These are phyloP conservation scores for Acropora tenuis DNA, from an alignment of 64 coral and sea anemone species.

Conservation along the genomic window DNA sequence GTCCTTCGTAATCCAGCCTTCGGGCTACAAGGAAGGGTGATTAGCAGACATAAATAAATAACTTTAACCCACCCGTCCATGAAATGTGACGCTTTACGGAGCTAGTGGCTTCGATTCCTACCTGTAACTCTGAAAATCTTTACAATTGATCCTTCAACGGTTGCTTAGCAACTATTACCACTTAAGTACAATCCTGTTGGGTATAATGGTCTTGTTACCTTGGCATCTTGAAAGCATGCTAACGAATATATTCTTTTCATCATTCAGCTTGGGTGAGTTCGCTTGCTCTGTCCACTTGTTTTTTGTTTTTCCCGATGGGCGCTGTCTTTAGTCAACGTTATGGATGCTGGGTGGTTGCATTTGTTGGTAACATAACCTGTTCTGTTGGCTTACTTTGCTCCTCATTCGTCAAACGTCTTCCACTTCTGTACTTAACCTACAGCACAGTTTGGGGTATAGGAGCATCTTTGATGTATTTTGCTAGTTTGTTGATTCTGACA, in stretches of 20 bases:
- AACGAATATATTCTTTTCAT: not conserved
- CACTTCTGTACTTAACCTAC: conserved; percentile 83
- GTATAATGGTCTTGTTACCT: no score
- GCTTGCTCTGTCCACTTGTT: conserved; percentile 63
- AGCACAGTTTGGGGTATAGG: conserved; percentile 77
- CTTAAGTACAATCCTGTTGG: no score
- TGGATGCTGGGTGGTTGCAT: conserved; percentile 68
- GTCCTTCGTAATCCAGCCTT: no score
- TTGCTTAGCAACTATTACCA: no score
- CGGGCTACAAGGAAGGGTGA: no score
- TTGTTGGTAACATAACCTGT: conserved; percentile 63
- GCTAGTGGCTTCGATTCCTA: no score
- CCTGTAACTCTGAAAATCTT: no score
- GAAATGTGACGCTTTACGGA: no score
- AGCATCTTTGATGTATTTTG: conserved; percentile 66
- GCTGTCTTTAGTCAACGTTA: conserved; percentile 62
- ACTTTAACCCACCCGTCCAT: no score
- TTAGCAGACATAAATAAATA: no score
- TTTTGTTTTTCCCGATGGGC: conserved; percentile 68
- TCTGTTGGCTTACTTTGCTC: conserved; percentile 62
- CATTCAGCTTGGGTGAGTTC: conserved; percentile 81
- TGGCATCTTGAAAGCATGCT: not conserved
- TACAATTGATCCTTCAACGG: no score
- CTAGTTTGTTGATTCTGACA: conserved; percentile 54
- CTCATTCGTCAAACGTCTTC: conserved; percentile 73